Percentiles rank a stretch among this genome's conserved stretches.
Evolutionary conservation across 2,113 vertebrate species (phyloP).

Genomic region (Ellobius talpinus): DNA sequence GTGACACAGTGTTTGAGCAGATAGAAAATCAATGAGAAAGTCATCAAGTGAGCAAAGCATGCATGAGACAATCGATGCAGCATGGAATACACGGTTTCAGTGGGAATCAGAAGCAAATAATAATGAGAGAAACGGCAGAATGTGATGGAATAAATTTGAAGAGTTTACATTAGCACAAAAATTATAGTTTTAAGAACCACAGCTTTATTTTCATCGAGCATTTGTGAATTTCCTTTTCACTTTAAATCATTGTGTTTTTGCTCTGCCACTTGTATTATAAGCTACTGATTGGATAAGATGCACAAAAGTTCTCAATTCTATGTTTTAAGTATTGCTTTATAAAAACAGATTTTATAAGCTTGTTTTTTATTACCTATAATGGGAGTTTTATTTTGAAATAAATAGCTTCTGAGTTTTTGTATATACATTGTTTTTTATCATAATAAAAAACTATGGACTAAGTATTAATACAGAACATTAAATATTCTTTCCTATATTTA

Average conservation of each 20-base stretch:
- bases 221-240: slow-evolving; percentile 10
- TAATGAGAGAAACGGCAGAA: background rate
- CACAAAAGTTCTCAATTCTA: background rate
- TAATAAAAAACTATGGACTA: background rate
- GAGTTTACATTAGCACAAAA: slow-evolving; percentile 7
- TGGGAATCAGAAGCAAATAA: slow-evolving; percentile 45
- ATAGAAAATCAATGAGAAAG: slow-evolving; percentile 5
- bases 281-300: background rate
- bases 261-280: background rate
- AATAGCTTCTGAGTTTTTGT: background rate
- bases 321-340: background rate
- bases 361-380: background rate
- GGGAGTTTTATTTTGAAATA: slow-evolving; percentile 15
- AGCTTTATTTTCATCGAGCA: slow-evolving; percentile 22
- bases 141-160: background rate
- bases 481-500: background rate
- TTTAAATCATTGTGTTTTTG: slow-evolving; percentile 38
- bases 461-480: background rate
- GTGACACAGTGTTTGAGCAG: background rate
- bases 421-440: background rate
- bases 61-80: background rate
- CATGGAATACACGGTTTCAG: background rate
- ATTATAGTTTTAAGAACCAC: slow-evolving; percentile 1
- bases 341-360: background rate
- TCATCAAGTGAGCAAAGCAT: slow-evolving; percentile 38